These are phyloP conservation scores for Episyrphus balteatus DNA, from an alignment of 1,140 invertebrate species.

Conservation along the genomic window DNA sequence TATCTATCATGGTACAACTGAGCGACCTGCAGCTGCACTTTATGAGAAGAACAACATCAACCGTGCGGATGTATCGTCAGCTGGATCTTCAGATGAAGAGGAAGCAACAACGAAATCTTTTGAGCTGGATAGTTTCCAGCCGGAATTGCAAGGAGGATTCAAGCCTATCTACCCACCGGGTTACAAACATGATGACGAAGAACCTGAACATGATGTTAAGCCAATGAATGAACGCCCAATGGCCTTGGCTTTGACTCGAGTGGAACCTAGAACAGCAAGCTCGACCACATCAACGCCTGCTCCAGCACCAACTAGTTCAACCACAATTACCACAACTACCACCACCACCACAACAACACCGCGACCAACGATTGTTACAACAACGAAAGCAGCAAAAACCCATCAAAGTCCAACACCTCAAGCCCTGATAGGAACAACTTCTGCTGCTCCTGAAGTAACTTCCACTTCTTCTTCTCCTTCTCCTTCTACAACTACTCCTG, in stretches of 20 bases:
- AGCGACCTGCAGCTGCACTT: constrained; percentile 6
- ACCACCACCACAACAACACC: constrained; percentile 10
- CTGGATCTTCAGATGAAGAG: constrained; percentile 7
- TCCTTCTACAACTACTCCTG: background rate
- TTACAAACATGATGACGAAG: constrained; percentile 16
- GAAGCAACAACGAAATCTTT: constrained; percentile 36
- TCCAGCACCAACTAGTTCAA: constrained; percentile 1
- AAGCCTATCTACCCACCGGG: constrained; percentile 48
- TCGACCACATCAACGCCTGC: constrained; percentile 1
- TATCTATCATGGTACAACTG: constrained; percentile 40
- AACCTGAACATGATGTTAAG: constrained; percentile 2
- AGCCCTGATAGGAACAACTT: background rate
- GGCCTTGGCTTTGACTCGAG: constrained; percentile 11
- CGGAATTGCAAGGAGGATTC: constrained; percentile 55
- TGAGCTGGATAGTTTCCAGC: constrained; percentile 56
- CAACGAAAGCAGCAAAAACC: background rate
- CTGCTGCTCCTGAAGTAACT: background rate
- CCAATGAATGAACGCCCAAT: constrained; percentile 5
- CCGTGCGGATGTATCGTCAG: constrained; percentile 20
- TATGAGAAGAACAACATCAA: constrained; percentile 31
- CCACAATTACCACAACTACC: constrained; percentile 8
- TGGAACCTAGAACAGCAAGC: constrained; percentile 2
- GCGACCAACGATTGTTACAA: constrained; percentile 8
- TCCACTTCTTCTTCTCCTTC: constrained; percentile 8
- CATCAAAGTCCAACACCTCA: background rate